Base-by-base conservation (phyloP, 2,797 vertebrate species). In the Pogoniulus pusillus region DNA sequence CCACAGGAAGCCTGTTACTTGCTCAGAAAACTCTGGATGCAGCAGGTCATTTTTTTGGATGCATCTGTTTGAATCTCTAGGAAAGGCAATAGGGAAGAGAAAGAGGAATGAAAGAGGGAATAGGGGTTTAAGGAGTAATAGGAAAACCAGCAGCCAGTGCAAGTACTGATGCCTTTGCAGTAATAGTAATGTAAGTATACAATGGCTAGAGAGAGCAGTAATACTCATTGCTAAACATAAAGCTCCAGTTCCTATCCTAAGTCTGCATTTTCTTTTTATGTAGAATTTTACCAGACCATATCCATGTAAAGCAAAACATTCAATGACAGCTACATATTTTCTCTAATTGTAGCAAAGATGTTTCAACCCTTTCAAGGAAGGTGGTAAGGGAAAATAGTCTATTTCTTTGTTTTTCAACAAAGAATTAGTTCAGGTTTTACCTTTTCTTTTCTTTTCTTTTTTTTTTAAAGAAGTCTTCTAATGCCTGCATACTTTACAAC, bases 1-100 rank as follows among this genome's bases (percentile, higher is more conserved):
- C 66, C 69, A 24, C 59, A 91, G 60, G 75, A 90, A 89, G 74
- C 35, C 26, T 79, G 32, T 74, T 65, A 64, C 49, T 93, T 93
- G 15, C 32, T 73, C n/a, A 72, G 68, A 75, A 91, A 89, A 60
- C 27, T 73, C 37, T 51, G 58, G 49, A 20, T 53, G 49, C 27
- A 54, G 34, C 10, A 70, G 34, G 22, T 16, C 80, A 73, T 10
- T 0, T 55, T 86, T 76, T 10, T 0, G 53, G 53, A 72, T 32
- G 5, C 12, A 37, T 74, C 32, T 89, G 10, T 69, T 80, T 72
- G 37, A 69, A 62, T 55, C n/a, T 68, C 26, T 68, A 75, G 60
- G 79, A 84, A 91, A 86, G 54, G 75, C 10, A 77, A 68, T 18
- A 51, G 53, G 8, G 9, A 22, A 19, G 54, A 85, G 19, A 41